Evolutionary conservation across 2,113 vertebrate species (phyloP), one percentile per base, ranked within the genome.

Genomic region (Vidua chalybeata): DNA sequence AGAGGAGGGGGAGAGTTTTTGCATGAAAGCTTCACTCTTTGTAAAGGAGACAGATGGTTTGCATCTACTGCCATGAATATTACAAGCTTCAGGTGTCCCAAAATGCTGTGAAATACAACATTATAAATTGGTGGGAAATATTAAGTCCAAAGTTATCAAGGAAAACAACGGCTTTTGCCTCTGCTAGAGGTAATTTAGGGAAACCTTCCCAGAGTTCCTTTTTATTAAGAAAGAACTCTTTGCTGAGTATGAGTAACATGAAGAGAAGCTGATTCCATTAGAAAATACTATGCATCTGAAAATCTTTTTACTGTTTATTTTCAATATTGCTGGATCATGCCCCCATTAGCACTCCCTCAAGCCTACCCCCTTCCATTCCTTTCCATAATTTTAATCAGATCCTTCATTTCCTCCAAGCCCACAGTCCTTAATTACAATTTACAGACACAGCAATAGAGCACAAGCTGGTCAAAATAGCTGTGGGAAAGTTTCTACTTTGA

Each of bases 351-450:
- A 82, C 39, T 11, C 15, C 15, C 13, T 31, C 33, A 79, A 75
- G 62, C 24, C 28, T 54, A 17, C 2, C 3, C 20, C 51, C 33
- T 21, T 35, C 54, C 49, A 52, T 81, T 93, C 5, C 33, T 82
- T 58, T 83, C 68, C 63, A 23, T 58, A 82, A 81, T 88, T 80
- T 93, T 93, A 95, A 97, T 96, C 92, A 86, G 90, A 91, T 80
- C 86, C 75, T 94, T 94, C 48, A 39, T 93, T 95, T 97, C 78
- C 84, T 86, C 75, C 71, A 92, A 97, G 87, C 87, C 84, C 93
- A 79, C 77, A 94, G 73, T 71, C 91, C 71, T 97, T 97, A 96
- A 96, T 96, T 96, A 95, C 89, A 69, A 94, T 93, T 94, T 90
- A 94, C 92, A 97, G 94, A 97, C 82, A 66, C 35, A 96, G 59